Evolutionary conservation across 2,113 vertebrate genomes (phyloP), one percentile per base, ranked within the genome.

Genomic region (Megalops atlanticus): DNA sequence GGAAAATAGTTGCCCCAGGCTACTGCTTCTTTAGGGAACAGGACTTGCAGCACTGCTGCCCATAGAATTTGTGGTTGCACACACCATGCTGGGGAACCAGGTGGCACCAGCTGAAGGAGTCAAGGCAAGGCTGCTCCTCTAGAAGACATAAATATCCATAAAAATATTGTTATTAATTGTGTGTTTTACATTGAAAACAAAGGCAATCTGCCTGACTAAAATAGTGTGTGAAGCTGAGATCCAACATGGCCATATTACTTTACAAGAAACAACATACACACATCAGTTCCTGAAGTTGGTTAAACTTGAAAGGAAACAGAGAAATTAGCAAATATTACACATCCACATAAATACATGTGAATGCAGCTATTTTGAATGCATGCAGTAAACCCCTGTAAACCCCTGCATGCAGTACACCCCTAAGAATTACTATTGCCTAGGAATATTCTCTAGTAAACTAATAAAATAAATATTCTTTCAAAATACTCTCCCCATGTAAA

Each of bases 51-150:
- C 98, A 99, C 80, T 98, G 97, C 77, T 97, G 95, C 77, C 97
- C 97, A 0, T 99, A 99, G 89, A 98, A 98, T 83, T 96, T 97
- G 93, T 99, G 97, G 89, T 97, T 97, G 81, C 98, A 99, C 82
- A 99, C 95, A 0, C 97, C 95, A 0, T 99, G 97, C 83, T 97
- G 97, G 39, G 96, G 97, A 36, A 98, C 98, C 84, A 99, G 89
- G 86, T 94, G 96, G 85, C 98, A 99, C 98, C 98, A 99, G 83
- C 89, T 93, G 90, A 98, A 99, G 83, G 92, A 94, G 86, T 99
- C 98, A 12, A 95, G 74, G 47, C 98, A 99, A 68, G 92, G 90
- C 74, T 93, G 93, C 71, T 96, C 95, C 79, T 93, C 97, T 97
- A 89, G 79, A 86, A 82, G 78, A 33, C 33, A 79, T n/a, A 75